Conservation (phyloP, 2,797 vertebrate genomes). For the Brachyrhaphis roseni region DNA sequence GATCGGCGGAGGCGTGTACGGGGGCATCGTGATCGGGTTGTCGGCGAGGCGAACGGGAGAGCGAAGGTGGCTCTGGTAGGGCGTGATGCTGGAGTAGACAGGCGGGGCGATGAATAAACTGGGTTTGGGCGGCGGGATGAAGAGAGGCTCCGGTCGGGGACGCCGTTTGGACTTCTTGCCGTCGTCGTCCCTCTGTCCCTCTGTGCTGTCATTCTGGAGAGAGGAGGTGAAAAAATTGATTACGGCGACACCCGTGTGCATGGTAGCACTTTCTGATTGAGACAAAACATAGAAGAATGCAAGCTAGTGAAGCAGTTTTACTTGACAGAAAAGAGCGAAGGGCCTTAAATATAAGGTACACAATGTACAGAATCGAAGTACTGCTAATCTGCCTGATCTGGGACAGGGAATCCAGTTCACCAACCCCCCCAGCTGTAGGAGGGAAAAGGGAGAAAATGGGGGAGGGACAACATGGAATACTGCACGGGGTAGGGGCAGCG, state of each 20-base stretch:
- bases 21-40: constrained; percentile 91
- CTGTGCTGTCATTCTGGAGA: constrained; percentile 75
- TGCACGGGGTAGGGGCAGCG: constrained; percentile 44
- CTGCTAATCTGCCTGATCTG: constrained; percentile 72
- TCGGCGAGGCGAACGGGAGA: constrained; percentile 92
- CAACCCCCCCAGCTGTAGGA: constrained; percentile 39
- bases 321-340: not conserved
- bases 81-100: constrained; percentile 92
- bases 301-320: not conserved
- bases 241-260: not conserved
- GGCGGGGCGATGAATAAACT: constrained; percentile 91
- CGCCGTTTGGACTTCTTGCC: constrained; percentile 91
- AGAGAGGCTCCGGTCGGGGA: constrained; percentile 93
- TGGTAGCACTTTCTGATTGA: not conserved
- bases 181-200: constrained; percentile 74
- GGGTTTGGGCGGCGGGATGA: constrained; percentile 96
- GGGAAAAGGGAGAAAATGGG: constrained; percentile 49
- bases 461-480: constrained; percentile 42
- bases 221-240: not conserved
- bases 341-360: constrained; percentile 28
- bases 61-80: constrained; percentile 96
- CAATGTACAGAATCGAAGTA: constrained; percentile 62
- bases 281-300: not conserved
- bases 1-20: constrained; percentile 97
- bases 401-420: constrained; percentile 51